Evolutionary conservation across 2,888 invertebrate genomes (phyloP).

Genomic region (Hemicrepidius hirtus): DNA sequence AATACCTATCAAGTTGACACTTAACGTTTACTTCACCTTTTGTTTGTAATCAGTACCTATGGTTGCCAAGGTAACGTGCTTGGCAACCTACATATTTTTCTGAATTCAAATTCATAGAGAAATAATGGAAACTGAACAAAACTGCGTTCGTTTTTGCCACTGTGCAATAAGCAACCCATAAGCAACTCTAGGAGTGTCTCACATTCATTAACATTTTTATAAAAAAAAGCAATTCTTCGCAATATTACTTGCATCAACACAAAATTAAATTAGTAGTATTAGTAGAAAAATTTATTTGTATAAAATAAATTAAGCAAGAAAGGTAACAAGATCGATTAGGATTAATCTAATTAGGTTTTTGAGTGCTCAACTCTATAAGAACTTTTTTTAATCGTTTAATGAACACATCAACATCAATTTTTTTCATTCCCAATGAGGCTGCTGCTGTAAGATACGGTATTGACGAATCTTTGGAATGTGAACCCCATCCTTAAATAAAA

Average conservation of each 20-base stretch:
- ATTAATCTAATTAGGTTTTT: background rate
- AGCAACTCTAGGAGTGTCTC: too few relatives aligned
- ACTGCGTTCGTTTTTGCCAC: too few relatives aligned
- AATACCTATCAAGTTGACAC: background rate
- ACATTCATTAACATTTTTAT: too few relatives aligned
- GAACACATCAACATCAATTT: constrained; percentile 81
- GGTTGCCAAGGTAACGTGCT: background rate
- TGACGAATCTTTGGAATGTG: constrained; percentile 77
- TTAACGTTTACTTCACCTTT: background rate
- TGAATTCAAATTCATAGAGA: too few relatives aligned
- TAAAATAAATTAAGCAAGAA: background rate
- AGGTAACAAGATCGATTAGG: background rate
- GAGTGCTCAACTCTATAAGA: constrained; percentile 60
- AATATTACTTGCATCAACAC: too few relatives aligned
- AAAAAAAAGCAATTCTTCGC: too few relatives aligned
- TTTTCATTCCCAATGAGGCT: constrained; percentile 81
- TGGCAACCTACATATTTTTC: background rate
- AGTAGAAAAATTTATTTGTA: background rate
- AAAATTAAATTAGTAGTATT: too few relatives aligned
- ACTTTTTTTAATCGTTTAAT: constrained; percentile 79
- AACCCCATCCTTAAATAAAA: constrained; percentile 78
- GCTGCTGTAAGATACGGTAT: constrained; percentile 84
- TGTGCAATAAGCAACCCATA: too few relatives aligned
- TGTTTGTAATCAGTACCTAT: background rate
- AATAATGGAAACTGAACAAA: too few relatives aligned